Evolutionary conservation across 1,140 invertebrate species (phyloP), one percentile per base, ranked within the genome.

Genomic region (Drepana arcuata): DNA sequence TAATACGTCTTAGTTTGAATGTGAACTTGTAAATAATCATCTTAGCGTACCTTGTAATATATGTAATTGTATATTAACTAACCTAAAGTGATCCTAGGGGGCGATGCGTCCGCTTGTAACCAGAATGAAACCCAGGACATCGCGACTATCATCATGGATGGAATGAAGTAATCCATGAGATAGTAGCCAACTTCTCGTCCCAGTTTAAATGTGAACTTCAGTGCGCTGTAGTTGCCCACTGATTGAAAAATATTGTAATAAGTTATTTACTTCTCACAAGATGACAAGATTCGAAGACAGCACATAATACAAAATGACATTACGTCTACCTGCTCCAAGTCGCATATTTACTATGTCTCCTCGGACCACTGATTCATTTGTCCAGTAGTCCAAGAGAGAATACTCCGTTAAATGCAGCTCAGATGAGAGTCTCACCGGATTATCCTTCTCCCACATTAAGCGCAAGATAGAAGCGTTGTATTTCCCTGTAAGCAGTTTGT

Each of bases 81-180:
- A 91, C 91, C 92, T 52, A 94, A 78, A 14, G 91, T 91, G 27
- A 92, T 92, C 56, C 92, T 84, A 11, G 93, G 91, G 3, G 94
- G 91, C 7, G 93, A 89, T 9, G 93, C 93, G 60, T 95, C 93
- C 13, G 93, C 90, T 63, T 95, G 93, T 29, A 95, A 75, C 93
- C 93, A 95, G 59, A 95, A 95, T 0, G 93, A 93, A 9, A 95
- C 93, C 93, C 94, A 96, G 0, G 94, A 95, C 37, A 95, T 92
- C 9, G 90, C 90, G 2, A 95, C 94, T 34, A 96, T 90, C 43
- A 95, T 86, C 82, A 95, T 93, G 2, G 93, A 95, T 0, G 94
- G 94, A 39, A 95, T 87, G 51, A 94, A 96, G 60, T 95, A 95
- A 49, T 95, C 94, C 88, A 96, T 93, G 29, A 96, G 83, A 54